phyloP scores from a whole-genome alignment of 2,113 vertebrate genomes.

The Proterorhinus semilunaris region DNA sequence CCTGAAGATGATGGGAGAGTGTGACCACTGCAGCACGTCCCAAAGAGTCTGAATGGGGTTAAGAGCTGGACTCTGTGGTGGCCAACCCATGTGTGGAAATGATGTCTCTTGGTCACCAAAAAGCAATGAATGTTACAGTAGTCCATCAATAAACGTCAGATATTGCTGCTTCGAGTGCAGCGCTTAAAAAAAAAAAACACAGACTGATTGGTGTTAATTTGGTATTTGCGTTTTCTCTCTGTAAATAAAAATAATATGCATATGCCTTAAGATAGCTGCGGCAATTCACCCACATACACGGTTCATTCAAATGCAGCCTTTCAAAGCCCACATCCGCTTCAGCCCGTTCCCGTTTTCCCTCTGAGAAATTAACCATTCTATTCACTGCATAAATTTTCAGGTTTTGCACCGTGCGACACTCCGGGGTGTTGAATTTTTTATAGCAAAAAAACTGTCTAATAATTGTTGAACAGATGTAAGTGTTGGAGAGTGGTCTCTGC shows the following conservation, averaged over 20 bases:
- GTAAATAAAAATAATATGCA: constrained; percentile 10
- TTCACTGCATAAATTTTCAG: constrained; percentile 97
- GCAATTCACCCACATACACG: constrained; percentile 71
- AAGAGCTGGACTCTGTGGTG: no score
- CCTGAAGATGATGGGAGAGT: no score
- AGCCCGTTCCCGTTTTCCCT: constrained; percentile 82
- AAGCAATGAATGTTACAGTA: no score
- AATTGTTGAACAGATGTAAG: constrained; percentile 99
- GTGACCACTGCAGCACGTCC: no score
- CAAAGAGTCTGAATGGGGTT: no score
- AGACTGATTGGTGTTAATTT: neutral
- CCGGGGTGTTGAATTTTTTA: constrained; percentile 98
- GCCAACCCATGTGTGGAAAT: no score
- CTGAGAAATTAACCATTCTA: constrained; percentile 97
- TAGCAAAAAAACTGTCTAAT: constrained; percentile 96
- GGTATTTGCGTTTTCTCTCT: constrained; percentile 3
- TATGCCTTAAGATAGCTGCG: constrained; percentile 65
- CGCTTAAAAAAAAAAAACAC: no score
- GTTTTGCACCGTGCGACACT: constrained; percentile 92
- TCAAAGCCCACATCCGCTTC: constrained; percentile 88
- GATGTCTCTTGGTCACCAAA: no score
- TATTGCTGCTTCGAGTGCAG: no score
- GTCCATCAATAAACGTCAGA: no score
- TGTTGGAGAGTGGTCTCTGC: constrained; percentile 89
- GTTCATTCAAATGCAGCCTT: constrained; percentile 77